Conservation (phyloP, 2,888 invertebrate species). For the Phengaris arion region DNA sequence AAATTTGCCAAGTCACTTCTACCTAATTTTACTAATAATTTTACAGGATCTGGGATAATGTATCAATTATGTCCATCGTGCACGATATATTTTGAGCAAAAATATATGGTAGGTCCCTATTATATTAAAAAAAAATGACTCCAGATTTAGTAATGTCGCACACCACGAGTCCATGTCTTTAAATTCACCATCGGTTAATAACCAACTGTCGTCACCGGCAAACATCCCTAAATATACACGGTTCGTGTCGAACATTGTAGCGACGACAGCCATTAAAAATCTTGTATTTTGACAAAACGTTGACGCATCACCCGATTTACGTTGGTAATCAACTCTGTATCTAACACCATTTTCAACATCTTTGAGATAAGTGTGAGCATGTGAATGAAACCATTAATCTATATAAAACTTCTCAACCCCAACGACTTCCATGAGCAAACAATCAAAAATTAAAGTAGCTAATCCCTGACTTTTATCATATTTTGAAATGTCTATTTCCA, state of each 20-base stretch:
- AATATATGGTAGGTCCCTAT: not conserved
- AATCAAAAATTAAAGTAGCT: not conserved
- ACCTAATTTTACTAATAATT: not conserved
- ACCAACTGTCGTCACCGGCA: too few species aligned
- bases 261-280: not conserved
- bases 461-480: not conserved
- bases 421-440: not conserved
- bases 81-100: not conserved
- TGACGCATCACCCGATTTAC: not conserved
- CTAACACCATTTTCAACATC: not conserved
- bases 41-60: not conserved
- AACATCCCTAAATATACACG: not conserved
- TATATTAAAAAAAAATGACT: not conserved
- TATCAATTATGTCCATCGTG: not conserved
- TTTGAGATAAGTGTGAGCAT: not conserved
- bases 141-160: not conserved
- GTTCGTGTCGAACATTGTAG: not conserved
- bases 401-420: not conserved
- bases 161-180: not conserved
- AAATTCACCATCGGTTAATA: too few species aligned
- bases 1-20: not conserved
- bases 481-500: not conserved
- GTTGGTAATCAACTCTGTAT: not conserved
- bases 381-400: not conserved
- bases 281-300: not conserved